A percentile compares a stretch with the other conserved stretches of the same genome.
These are phyloP conservation scores for Protobothrops mucrosquamatus DNA, from an alignment of 2,113 vertebrate species.

Conservation along the genomic window DNA sequence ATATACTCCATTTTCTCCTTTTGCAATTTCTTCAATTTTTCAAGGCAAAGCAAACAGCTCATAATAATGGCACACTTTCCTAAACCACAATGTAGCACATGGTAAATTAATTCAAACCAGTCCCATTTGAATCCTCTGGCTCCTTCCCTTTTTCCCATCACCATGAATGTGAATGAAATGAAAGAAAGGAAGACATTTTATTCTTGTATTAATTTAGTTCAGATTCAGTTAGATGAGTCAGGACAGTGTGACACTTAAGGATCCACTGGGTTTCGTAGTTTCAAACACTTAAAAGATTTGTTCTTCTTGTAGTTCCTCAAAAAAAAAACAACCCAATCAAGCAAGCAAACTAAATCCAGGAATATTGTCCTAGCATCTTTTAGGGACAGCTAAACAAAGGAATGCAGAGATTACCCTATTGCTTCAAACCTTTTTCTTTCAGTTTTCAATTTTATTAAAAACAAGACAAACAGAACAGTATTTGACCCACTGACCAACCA, in stretches of 20 bases:
- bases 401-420: background rate
- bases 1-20: constrained; percentile 59
- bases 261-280: background rate
- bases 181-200: background rate
- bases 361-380: background rate
- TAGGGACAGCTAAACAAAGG: background rate
- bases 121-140: constrained; percentile 46
- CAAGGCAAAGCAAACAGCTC: constrained; percentile 58
- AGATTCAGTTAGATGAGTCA: background rate
- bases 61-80: constrained; percentile 51
- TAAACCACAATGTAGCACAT: constrained; percentile 62
- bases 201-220: background rate
- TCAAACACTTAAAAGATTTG: background rate
- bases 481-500: background rate
- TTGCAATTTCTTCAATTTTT: constrained; percentile 53
- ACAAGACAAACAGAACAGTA: background rate
- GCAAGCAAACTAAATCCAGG: background rate
- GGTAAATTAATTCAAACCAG: constrained; percentile 64
- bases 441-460: background rate
- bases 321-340: background rate
- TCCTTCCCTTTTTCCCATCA: background rate
- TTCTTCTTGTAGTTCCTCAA: background rate
- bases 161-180: constrained; percentile 10
- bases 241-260: background rate
- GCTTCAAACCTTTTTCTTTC: background rate